phyloP scores from a whole-genome alignment of 2,113 vertebrate species.

The Mus spicilegus region DNA sequence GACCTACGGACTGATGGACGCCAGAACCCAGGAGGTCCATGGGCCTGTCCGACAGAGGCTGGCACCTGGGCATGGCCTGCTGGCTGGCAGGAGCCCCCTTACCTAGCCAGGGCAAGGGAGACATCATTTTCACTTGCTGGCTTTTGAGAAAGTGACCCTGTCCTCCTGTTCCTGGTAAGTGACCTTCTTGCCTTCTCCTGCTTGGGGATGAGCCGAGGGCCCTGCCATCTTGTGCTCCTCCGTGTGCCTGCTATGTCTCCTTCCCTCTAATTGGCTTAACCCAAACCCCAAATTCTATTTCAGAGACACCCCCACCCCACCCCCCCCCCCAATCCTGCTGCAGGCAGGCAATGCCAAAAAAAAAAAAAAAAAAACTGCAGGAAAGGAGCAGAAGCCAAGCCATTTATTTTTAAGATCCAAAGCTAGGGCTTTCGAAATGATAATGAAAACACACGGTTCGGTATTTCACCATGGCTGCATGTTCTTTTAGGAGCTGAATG shows the following conservation, averaged over 20 bases:
- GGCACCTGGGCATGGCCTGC: not conserved
- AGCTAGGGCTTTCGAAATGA: constrained; percentile 26
- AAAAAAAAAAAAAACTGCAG: constrained; percentile 21
- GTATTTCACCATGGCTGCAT: not conserved
- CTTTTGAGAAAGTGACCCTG: not conserved
- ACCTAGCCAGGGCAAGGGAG: not conserved
- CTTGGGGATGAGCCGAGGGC: constrained; percentile 13
- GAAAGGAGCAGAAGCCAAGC: constrained; percentile 49
- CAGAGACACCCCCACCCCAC: not conserved
- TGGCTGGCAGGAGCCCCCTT: not conserved
- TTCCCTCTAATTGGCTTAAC: constrained; percentile 68
- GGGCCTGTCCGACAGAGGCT: not conserved
- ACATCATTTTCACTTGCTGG: not conserved
- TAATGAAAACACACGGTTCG: constrained; percentile 62
- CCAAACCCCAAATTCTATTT: constrained; percentile 72
- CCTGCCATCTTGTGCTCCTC: constrained; percentile 73
- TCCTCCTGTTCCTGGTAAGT: constrained; percentile 63
- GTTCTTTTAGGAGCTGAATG: not conserved
- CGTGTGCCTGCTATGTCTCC: not conserved
- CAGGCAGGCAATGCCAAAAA: constrained; percentile 33
- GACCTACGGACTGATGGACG: not conserved
- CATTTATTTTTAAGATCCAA: constrained; percentile 50
- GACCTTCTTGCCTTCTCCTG: constrained; percentile 12
- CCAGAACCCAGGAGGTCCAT: not conserved
- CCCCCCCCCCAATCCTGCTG: not conserved